Base-by-base conservation (phyloP, 2,113 vertebrate genomes). In the Desmodus rotundus region DNA sequence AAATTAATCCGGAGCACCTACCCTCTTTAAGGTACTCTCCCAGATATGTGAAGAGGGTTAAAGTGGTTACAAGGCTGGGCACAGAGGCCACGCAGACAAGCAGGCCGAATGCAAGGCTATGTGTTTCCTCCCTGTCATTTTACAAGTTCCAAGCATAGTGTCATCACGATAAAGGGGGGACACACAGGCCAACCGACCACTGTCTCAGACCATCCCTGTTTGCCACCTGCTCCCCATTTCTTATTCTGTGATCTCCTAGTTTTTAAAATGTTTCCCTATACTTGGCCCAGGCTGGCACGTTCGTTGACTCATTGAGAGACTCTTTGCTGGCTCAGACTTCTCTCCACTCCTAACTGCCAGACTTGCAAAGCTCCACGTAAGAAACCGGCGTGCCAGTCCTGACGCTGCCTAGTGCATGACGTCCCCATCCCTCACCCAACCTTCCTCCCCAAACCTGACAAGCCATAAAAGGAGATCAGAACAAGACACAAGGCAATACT, bases 231-330 rank as follows among this genome's bases (percentile, higher is more conserved):
- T 7, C n/a, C 13, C 3, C 31, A 36, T 19, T 67, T 45, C 85
- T 90, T 63, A n/a, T 74, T 90, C 81, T 87, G 70, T 15, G 61
- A 41, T 45, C 73, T 56, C 76, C 13, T 61, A 65, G 36, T 68
- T 89, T 67, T 89, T 77, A 56, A 93, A 76, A 45, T 94, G 76
- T n/a, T 16, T 41, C 28, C 13, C 65, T 47, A 3, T 19, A 36
- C 5, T 41, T 41, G 47, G 11, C 12, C 56, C 41, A 81, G 45
- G 38, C 31, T 19, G 24, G 22, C 36, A 19, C 7, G 7, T 76
- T 38, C 58, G 20, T 8, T 73, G 52, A 80, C 22, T 16, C 4
- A 41, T 5, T 54, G 16, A 81, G 31, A 67, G 4, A 14, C 38
- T 87, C 47, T 43, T 67, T 20, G 41, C 11, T 31, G 11, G 85